These are phyloP conservation scores for Hiodon alosoides DNA, from an alignment of 2,113 vertebrate species.

Conservation along the genomic window DNA sequence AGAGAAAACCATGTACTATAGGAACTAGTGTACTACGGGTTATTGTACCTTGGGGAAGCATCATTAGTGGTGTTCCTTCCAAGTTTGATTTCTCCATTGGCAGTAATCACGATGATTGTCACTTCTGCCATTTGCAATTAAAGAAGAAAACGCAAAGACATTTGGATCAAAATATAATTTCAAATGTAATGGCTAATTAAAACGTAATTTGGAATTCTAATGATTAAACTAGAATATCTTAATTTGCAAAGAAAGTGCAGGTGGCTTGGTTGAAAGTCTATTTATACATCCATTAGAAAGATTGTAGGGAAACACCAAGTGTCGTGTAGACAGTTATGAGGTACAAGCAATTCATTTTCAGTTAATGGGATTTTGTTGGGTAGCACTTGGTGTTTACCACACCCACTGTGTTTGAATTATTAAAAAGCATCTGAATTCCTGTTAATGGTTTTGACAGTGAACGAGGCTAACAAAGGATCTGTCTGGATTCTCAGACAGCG, in stretches of 20 bases:
- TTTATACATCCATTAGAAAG: conserved; percentile 52
- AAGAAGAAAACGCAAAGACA: neutral
- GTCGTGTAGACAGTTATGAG: conserved; percentile 38
- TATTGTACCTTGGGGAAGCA: no score
- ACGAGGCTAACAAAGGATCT: conserved; percentile 45
- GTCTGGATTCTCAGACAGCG: conserved; percentile 26
- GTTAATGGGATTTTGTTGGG: conserved; percentile 59
- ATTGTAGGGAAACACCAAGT: conserved; percentile 37
- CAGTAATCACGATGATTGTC: neutral
- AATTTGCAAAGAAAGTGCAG: conserved; percentile 20
- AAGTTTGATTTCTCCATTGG: neutral
- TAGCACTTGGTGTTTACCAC: conserved; percentile 42
- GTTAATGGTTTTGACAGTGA: conserved; percentile 45
- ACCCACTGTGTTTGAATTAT: conserved; percentile 56
- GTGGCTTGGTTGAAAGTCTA: conserved; percentile 33
- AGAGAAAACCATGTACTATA: no score
- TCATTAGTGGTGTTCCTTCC: no score
- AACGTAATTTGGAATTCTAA: conserved; percentile 40
- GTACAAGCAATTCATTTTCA: conserved; percentile 51
- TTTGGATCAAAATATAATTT: conserved; percentile 30
- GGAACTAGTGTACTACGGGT: no score
- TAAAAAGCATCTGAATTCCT: conserved; percentile 48
- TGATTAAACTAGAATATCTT: conserved; percentile 45
- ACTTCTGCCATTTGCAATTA: neutral
- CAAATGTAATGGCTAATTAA: conserved; percentile 39